Evolutionary conservation across 2,797 vertebrate species (phyloP), one percentile per base, ranked within the genome.

Genomic region (Pangasius mekongensis): DNA sequence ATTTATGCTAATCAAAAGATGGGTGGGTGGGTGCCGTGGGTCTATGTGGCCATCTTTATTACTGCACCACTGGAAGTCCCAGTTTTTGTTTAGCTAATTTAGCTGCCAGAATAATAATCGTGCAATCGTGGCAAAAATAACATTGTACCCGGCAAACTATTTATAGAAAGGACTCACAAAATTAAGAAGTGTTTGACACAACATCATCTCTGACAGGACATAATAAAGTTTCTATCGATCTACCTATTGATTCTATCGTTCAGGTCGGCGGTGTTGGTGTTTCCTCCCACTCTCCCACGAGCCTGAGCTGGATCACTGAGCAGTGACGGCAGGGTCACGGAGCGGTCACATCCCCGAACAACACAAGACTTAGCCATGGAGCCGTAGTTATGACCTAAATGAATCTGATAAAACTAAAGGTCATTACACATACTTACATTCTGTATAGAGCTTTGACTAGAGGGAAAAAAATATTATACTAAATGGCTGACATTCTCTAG

Each of bases 111-210:
- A 24, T 54, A 67, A 84, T 52, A 52, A 52, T 20, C 22, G 0
- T 52, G 82, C 62, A n/a, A 47, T 47, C 22, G 47, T 52, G 83
- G 64, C 62, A 66, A 66, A 64, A 66, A 66, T 49, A n/a, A 3
- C 39, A 49, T 83, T 83, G 54, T 27, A 60, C 56, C 54, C 39
- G 5, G 43, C 64, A 39, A 54, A 85, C 66, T 71, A 71, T 87
- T 87, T 54, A 36, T 66, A 87, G 86, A 67, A 81, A 87, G 24
- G 14, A 43, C 56, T 67, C 56, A 56, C 58, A 83, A 43, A 83
- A 73, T 69, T 83, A 36, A 64, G 22, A 66, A 64, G 18, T 49
- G 49, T 80, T 80, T 67, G 73, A 80, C 74, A 87, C 22, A 33
- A 66, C 49, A 64, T 58, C 47, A 83, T 69, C 78, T 87, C 27